Evolutionary conservation across 2,797 vertebrate species (phyloP).

Genomic region (Psittacula echo): DNA sequence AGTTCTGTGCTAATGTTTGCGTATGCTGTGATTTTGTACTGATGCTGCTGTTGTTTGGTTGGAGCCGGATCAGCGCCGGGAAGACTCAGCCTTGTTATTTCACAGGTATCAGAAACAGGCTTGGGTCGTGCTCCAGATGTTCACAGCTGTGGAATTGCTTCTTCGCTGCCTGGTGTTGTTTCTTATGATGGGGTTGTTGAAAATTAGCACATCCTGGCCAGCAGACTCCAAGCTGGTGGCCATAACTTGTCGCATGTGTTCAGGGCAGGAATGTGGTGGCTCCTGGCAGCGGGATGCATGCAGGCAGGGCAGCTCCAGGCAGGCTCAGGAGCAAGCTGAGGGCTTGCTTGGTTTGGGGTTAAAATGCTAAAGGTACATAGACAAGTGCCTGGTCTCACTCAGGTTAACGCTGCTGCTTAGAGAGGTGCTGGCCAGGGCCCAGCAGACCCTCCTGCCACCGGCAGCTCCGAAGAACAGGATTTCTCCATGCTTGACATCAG

Average conservation of each 20-base stretch:
- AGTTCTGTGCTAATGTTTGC: neutral
- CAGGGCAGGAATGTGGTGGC: neutral
- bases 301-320: neutral
- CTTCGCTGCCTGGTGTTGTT: neutral
- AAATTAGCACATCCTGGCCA: neutral
- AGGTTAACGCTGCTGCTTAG: neutral
- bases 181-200: neutral
- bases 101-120: neutral
- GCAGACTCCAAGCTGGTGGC: neutral
- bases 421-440: neutral
- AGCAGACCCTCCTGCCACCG: neutral
- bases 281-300: neutral
- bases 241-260: rapidly evolving
- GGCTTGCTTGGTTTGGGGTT: neutral
- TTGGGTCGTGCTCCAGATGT: neutral
- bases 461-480: neutral
- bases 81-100: neutral
- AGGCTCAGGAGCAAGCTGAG: neutral
- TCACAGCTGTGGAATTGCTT: neutral
- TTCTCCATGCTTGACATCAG: neutral
- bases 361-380: neutral
- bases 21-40: neutral
- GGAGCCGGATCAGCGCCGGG: neutral
- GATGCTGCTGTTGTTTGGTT: neutral
- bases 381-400: rapidly evolving